A percentile compares a stretch with the other conserved stretches of the same genome.
These are phyloP conservation scores for Enteromius fasciolatus DNA, from an alignment of 2,797 vertebrate genomes.

Conservation along the genomic window DNA sequence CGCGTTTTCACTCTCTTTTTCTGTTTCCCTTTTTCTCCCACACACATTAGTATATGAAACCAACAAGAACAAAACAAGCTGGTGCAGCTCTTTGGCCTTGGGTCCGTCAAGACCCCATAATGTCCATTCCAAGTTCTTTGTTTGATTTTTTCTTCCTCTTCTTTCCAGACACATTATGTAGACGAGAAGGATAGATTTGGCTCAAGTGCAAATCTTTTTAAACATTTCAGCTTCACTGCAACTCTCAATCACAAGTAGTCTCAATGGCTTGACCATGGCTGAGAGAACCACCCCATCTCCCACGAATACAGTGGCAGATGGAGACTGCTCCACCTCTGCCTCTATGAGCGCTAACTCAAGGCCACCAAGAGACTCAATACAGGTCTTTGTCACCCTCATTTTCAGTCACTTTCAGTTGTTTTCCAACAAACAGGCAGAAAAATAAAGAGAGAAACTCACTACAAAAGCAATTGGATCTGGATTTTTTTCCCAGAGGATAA, in stretches of 20 bases:
- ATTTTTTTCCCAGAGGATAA: slow-evolving; percentile 80
- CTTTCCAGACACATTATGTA: slow-evolving; percentile 57
- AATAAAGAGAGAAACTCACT: slow-evolving; percentile 74
- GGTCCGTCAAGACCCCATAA: slow-evolving; percentile 50
- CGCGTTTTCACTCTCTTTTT: slow-evolving; percentile 25
- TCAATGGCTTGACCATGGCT: slow-evolving; percentile 57
- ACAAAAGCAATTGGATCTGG: slow-evolving; percentile 80
- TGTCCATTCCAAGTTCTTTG: slow-evolving; percentile 67
- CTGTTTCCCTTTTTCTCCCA: slow-evolving; percentile 28
- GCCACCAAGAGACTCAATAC: slow-evolving; percentile 72
- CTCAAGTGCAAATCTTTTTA: slow-evolving; percentile 59
- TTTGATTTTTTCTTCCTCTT: slow-evolving; percentile 60
- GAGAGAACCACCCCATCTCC: slow-evolving; percentile 38
- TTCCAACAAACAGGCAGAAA: slow-evolving; percentile 79
- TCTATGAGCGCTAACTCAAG: slow-evolving; percentile 67
- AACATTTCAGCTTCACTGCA: slow-evolving; percentile 59
- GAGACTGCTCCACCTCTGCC: slow-evolving; percentile 64
- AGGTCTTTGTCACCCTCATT: slow-evolving; percentile 74
- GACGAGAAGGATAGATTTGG: slow-evolving; percentile 59
- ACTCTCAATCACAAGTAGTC: slow-evolving; percentile 54
- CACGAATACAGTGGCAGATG: slow-evolving; percentile 60
- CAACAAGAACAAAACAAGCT: slow-evolving; percentile 43
- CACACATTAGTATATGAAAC: slow-evolving; percentile 39
- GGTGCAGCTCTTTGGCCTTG: slow-evolving; percentile 39
- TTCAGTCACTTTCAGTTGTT: slow-evolving; percentile 83